phyloP scores from a whole-genome alignment of 2,797 vertebrate species.

The Halcyon smyrnensis region DNA sequence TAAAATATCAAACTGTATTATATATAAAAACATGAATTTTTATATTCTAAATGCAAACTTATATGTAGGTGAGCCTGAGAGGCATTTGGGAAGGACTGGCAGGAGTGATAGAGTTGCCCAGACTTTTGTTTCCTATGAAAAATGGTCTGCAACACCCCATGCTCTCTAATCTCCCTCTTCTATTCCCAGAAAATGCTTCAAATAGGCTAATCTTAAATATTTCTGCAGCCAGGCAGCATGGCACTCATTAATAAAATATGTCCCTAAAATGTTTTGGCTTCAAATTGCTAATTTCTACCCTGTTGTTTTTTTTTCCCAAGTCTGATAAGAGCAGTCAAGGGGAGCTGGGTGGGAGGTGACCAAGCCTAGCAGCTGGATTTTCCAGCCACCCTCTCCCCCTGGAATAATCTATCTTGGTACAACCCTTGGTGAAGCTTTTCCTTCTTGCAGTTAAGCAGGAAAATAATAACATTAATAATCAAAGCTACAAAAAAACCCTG shows the following conservation, averaged over 20 bases:
- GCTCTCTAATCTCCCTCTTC: background rate
- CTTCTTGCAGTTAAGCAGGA: background rate
- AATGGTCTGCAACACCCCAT: background rate
- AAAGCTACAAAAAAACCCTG: no score
- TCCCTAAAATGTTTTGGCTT: background rate
- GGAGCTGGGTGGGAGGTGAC: background rate
- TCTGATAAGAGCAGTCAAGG: background rate
- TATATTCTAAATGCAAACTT: background rate
- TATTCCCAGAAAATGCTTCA: background rate
- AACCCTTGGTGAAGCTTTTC: background rate
- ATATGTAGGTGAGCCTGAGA: background rate
- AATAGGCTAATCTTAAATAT: background rate
- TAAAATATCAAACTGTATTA: background rate
- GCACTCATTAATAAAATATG: accelerated
- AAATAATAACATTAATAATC: no score
- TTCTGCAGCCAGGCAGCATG: background rate
- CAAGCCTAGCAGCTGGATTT: background rate
- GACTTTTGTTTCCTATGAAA: background rate
- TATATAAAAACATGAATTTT: background rate
- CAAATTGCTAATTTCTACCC: background rate
- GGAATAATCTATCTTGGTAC: background rate
- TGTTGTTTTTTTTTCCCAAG: background rate
- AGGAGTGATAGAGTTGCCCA: accelerated
- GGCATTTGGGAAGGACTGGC: background rate
- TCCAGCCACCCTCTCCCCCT: background rate